Percentiles rank a stretch among this genome's conserved stretches.
These are phyloP conservation scores for Ylistrum balloti DNA, from an alignment of 1,140 invertebrate genomes.

Conservation along the genomic window DNA sequence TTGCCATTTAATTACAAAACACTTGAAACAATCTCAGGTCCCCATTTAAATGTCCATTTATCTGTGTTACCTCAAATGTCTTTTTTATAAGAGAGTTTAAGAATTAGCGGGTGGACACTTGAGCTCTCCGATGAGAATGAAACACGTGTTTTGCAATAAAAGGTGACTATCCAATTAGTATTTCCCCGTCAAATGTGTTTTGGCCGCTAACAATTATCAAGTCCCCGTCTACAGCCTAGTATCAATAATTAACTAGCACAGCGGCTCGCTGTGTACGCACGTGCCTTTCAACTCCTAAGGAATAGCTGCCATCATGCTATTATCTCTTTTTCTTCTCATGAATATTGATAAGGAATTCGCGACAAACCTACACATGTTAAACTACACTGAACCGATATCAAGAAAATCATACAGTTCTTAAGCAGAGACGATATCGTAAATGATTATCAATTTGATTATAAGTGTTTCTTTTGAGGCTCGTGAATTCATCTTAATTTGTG, in stretches of 20 bases:
- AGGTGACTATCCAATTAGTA: constrained; percentile 38
- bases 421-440: constrained; percentile 37
- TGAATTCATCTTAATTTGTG: constrained; percentile 29
- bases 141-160: constrained; percentile 39
- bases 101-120: constrained; percentile 37
- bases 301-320: constrained; percentile 33
- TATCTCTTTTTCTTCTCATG: constrained; percentile 39
- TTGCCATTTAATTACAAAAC: constrained; percentile 35
- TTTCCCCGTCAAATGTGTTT: constrained; percentile 27
- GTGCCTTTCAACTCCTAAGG: constrained; percentile 32
- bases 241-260: constrained; percentile 17
- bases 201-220: constrained; percentile 34
- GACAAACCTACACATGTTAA: constrained; percentile 30
- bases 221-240: constrained; percentile 14
- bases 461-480: constrained; percentile 32
- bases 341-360: constrained; percentile 35
- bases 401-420: constrained; percentile 40
- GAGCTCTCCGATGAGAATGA: constrained; percentile 37
- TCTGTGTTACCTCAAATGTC: constrained; percentile 33
- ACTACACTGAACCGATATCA: constrained; percentile 18
- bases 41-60: constrained; percentile 3
- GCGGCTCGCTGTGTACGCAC: neutral
- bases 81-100: constrained; percentile 40
- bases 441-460: constrained; percentile 30
- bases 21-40: constrained; percentile 33